Percentiles rank a stretch among this genome's conserved stretches.
Conservation (phyloP, 2,113 vertebrate species). For the Murina feae region DNA sequence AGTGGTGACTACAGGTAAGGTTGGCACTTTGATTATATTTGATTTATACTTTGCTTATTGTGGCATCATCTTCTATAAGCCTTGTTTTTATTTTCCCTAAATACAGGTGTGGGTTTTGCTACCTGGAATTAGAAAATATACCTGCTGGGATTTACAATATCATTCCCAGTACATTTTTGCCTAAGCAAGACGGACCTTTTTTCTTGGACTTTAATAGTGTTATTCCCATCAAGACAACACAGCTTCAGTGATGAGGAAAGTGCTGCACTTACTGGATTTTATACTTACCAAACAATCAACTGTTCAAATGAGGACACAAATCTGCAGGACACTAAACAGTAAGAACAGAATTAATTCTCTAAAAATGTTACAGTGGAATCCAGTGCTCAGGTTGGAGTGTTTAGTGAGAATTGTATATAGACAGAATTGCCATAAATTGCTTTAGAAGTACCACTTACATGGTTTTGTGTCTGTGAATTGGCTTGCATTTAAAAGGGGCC, state of each 20-base stretch:
- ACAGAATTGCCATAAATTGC: not conserved
- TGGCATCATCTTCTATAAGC: not conserved
- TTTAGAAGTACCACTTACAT: not conserved
- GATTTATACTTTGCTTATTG: not conserved
- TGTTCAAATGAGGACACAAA: not conserved
- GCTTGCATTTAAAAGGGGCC: not conserved
- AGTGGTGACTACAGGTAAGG: slow-evolving; percentile 97
- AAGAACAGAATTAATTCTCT: not conserved
- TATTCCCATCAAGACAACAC: slow-evolving; percentile 87
- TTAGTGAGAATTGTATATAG: not conserved
- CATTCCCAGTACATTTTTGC: slow-evolving; percentile 95
- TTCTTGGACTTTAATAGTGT: slow-evolving; percentile 94
- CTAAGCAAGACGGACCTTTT: slow-evolving; percentile 97
- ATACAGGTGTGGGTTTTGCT: slow-evolving; percentile 95
- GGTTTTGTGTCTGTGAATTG: slow-evolving; percentile 16
- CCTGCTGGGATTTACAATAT: slow-evolving; percentile 94
- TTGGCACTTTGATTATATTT: not conserved
- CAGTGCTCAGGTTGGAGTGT: slow-evolving; percentile 34
- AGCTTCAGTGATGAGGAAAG: slow-evolving; percentile 88
- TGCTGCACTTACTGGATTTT: not conserved
- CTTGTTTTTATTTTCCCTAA: slow-evolving; percentile 42
- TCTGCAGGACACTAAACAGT: not conserved
- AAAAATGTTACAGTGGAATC: not conserved
- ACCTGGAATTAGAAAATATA: slow-evolving; percentile 89
- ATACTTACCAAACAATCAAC: not conserved